These are phyloP conservation scores for Apoderus coryli DNA, from an alignment of 2,888 invertebrate genomes.

Conservation along the genomic window DNA sequence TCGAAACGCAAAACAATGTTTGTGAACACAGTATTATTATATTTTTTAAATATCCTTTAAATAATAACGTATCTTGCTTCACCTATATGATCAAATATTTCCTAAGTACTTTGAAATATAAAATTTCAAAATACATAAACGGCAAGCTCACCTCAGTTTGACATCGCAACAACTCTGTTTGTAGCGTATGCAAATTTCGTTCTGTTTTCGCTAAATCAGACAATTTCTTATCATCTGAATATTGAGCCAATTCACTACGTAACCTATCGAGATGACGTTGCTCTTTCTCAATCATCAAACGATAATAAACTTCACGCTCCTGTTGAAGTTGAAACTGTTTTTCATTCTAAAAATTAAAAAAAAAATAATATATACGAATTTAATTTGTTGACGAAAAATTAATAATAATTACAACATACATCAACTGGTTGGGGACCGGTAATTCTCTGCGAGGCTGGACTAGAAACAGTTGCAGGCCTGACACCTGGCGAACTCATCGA, in stretches of 20 bases:
- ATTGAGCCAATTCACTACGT: constrained; percentile 46
- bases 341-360: constrained; percentile 60
- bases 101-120: no score
- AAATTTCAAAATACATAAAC: no score
- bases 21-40: no score
- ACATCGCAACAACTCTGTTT: constrained; percentile 37
- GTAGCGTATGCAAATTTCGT: constrained; percentile 43
- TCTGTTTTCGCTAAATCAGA: constrained; percentile 43
- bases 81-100: no score
- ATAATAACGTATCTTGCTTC: no score
- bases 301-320: constrained; percentile 70
- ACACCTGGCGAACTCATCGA: constrained; percentile 35
- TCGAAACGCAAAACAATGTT: no score
- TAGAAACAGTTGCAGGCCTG: constrained; percentile 34
- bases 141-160: constrained; percentile 27
- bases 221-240: constrained; percentile 34
- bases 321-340: constrained; percentile 73
- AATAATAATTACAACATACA: no score
- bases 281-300: constrained; percentile 81
- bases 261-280: constrained; percentile 67
- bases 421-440: constrained; percentile 80
- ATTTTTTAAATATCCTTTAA: no score
- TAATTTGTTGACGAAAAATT: constrained; percentile 8
- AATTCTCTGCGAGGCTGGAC: constrained; percentile 41
- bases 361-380: no score